A percentile compares a stretch with the other conserved stretches of the same genome.
These are phyloP conservation scores for Neomicropteryx cornuta DNA, from an alignment of 1,140 invertebrate species.

Conservation along the genomic window DNA sequence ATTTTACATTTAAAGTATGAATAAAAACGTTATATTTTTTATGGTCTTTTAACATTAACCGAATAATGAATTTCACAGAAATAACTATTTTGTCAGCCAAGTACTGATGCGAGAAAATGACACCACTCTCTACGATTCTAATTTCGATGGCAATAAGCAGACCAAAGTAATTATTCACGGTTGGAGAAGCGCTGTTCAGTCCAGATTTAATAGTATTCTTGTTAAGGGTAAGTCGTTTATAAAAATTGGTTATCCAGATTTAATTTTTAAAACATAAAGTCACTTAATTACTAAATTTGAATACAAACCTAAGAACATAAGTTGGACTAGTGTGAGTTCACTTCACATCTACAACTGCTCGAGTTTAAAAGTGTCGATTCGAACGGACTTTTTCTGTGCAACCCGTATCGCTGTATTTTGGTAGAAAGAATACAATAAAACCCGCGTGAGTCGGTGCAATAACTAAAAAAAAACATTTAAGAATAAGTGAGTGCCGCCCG, in stretches of 20 bases:
- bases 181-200: background rate
- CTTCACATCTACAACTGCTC: background rate
- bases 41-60: background rate
- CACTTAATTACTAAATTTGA: background rate
- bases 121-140: background rate
- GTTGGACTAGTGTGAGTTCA: background rate
- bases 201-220: slow-evolving; percentile 2
- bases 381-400: too few species aligned
- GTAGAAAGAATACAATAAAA: background rate
- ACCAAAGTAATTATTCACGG: slow-evolving; percentile 5
- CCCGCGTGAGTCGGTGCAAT: too few species aligned
- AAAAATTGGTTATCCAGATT: too few species aligned
- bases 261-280: background rate
- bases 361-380: background rate
- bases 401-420: too few species aligned
- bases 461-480: too few species aligned
- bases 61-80: slow-evolving; percentile 4
- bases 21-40: too few species aligned
- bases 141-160: slow-evolving; percentile 3
- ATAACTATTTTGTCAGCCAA: background rate
- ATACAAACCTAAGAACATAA: background rate
- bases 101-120: background rate
- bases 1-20: slow-evolving; percentile 2
- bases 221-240: slow-evolving; percentile 5
- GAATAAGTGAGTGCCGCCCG: too few species aligned